Base-by-base conservation (phyloP, 2,888 invertebrate species). In the Nezara viridula region DNA sequence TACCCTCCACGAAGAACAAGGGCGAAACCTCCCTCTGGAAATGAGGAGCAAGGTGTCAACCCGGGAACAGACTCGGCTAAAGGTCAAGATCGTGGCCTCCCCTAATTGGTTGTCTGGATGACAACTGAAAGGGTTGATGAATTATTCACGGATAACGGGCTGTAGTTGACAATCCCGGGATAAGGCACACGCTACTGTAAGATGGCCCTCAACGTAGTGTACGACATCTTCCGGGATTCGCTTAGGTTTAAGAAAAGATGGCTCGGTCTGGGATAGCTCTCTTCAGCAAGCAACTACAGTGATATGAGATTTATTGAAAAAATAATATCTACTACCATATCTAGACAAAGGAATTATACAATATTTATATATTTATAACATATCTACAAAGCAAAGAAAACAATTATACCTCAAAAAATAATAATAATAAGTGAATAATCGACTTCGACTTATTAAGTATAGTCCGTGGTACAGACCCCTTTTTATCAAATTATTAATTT, bases 131-230 rank as follows among this genome's bases (percentile, higher is more conserved):
- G 86, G 52, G 50, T 86, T 86, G 86, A 86, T 86, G 86, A 86
- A 86, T 86, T 86, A 86, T 86, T 86, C 86, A 86, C n/a, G 86
- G 86, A 27, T 86, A 86, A 86, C 86, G 86, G 86, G 52, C 37
- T 52, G 27, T 52, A 16, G 86, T 49, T 86, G 86, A 32, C 86
- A 86, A 52, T 27, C 21, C 27, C 14, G 32, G 86, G 86, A 49
- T 52, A 86, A 49, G 52, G 50, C 86, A 86, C 86, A 24, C 21
- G 77, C 77, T 77, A 77, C 77, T 44, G 77, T 44, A 40, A 32
- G 24, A 37, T 27, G 37, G 37, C 40, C 9, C 40, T 24, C 77
- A 21, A 16, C 40, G 16, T 60, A 60, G 60, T 5, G 60, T 16
- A 27, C 14, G 55, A 9, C 10, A 27, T 60, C 60, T 60, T 60